These are phyloP conservation scores for Erpornis zantholeuca DNA, from an alignment of 2,113 vertebrate genomes.

Conservation along the genomic window DNA sequence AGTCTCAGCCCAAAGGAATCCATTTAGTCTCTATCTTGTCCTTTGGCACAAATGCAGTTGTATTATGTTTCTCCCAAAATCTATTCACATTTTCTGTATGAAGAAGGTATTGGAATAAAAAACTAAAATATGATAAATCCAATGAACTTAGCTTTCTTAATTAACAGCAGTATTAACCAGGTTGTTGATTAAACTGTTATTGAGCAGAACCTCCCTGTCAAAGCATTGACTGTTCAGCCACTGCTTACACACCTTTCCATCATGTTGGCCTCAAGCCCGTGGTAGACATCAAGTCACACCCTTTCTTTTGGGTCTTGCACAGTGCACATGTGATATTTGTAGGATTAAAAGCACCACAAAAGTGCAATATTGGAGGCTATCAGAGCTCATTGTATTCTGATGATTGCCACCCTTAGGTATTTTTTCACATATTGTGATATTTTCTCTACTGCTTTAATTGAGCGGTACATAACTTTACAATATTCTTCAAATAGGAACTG, in stretches of 20 bases:
- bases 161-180: neutral
- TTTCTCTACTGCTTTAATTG: neutral
- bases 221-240: neutral
- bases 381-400: neutral
- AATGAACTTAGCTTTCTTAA: neutral
- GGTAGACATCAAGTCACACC: neutral
- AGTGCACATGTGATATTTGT: neutral
- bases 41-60: neutral
- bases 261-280: neutral
- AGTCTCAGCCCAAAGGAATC: neutral
- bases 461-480: neutral
- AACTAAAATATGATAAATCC: neutral
- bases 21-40: neutral
- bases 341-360: neutral
- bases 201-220: neutral
- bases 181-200: neutral
- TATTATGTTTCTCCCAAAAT: neutral
- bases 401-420: neutral
- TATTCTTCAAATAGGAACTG: neutral
- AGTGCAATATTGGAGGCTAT: neutral
- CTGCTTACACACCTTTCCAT: neutral
- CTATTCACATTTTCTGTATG: fast-evolving
- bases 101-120: neutral
- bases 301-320: neutral
- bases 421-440: neutral